These are phyloP conservation scores for Leguminivora glycinivorella DNA, from an alignment of 1,140 invertebrate species.

Conservation along the genomic window DNA sequence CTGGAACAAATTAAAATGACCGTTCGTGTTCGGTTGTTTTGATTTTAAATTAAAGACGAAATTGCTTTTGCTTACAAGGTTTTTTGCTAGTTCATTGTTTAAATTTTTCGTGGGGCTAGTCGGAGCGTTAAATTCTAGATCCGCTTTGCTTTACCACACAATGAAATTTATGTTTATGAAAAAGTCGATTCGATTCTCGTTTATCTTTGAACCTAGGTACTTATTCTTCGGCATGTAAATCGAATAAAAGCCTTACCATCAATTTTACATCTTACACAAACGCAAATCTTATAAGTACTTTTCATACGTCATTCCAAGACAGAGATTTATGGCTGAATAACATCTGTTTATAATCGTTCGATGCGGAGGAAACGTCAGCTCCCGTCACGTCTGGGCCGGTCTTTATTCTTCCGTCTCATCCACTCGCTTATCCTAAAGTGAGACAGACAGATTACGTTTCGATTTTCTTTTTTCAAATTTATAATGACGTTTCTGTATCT, in stretches of 20 bases:
- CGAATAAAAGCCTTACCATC: conserved; percentile 16
- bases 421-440: neutral
- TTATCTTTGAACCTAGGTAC: neutral
- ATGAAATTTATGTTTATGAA: neutral
- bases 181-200: neutral
- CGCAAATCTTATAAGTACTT: conserved; percentile 32
- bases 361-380: conserved; percentile 55
- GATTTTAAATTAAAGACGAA: neutral
- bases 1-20: conserved; percentile 25
- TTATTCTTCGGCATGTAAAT: neutral
- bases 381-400: conserved; percentile 22
- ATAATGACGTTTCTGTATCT: conserved; percentile 57
- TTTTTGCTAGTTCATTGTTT: conserved; percentile 6
- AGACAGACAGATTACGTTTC: conserved; percentile 1
- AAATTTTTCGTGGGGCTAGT: neutral
- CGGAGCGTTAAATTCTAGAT: neutral
- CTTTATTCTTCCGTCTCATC: neutral
- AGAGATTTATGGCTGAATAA: conserved; percentile 65
- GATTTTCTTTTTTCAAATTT: conserved; percentile 31
- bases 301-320: conserved; percentile 45
- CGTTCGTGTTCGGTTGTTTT: conserved; percentile 20
- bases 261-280: conserved; percentile 16
- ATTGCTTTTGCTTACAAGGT: neutral
- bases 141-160: neutral
- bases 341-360: conserved; percentile 70